Evolutionary conservation across 2,888 invertebrate species (phyloP), one percentile per base, ranked within the genome.

Genomic region (Anthoptus insignis): DNA sequence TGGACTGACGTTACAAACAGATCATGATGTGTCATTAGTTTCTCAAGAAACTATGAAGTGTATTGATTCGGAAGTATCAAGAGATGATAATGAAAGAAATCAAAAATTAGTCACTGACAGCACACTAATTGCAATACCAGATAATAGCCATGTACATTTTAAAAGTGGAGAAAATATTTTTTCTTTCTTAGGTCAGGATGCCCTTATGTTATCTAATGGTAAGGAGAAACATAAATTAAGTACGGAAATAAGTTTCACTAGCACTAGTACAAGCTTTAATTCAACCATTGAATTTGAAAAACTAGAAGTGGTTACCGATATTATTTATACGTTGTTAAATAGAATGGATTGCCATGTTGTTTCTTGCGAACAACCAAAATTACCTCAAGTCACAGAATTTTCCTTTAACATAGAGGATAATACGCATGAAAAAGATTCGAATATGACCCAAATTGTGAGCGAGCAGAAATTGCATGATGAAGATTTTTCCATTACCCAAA

Each of bases 271-370:
- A 22, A 91, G 92, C 63, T 83, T 88, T 14, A 84, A 93, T 80
- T 91, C 93, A 0, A 90, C 88, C 1, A 81, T 72, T 4, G 93
- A 93, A 73, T 93, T 93, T 67, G 93, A 93, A 67, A 90, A 87
- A 72, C 81, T 85, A 34, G 93, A 93, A 80, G 66, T 77, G 0
- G 80, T 91, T 7, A 72, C 86, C 0, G 91, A 92, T 54, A 69
- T 92, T 5, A 65, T 93, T 8, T 72, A 76, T 2, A 39, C 68
- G 11, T 73, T 93, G 32, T 66, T 91, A 1, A 82, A 81, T 50
- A 81, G 72, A 68, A 81, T 91, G 39, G 79, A 87, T 59, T 72
- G 73, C 64, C n/a, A n/a, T n/a, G n/a, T n/a, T n/a, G n/a, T n/a
- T n/a, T n/a, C n/a, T n/a, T n/a, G n/a, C n/a, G n/a, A n/a, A n/a